A percentile compares a stretch with the other conserved stretches of the same genome.
Evolutionary conservation across 1,140 invertebrate genomes (phyloP).

Genomic region (Penaeus indicus): DNA sequence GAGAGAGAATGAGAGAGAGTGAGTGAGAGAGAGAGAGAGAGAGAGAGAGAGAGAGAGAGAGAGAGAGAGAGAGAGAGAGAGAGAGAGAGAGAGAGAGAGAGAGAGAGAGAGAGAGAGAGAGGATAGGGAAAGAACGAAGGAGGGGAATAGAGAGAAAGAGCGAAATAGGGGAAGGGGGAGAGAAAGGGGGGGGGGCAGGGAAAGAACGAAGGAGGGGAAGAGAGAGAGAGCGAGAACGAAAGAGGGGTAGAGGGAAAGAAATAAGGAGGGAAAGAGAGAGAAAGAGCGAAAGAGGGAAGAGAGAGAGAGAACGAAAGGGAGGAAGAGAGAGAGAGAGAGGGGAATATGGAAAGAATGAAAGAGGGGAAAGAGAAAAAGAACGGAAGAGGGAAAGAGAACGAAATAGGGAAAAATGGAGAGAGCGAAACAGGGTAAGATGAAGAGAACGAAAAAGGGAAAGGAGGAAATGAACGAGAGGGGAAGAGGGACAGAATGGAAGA

Average conservation of each 20-base stretch:
- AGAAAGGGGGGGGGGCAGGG: too few relatives aligned
- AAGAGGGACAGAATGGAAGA: too few relatives aligned
- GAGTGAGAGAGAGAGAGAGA: conserved; percentile 37
- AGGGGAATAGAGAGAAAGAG: not conserved
- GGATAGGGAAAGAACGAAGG: not conserved
- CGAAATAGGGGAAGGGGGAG: too few relatives aligned
- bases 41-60: conserved; percentile 43
- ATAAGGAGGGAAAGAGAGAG: conserved; percentile 36
- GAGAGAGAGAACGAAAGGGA: not conserved
- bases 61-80: conserved; percentile 24
- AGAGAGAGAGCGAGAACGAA: not conserved
- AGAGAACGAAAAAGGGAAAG: too few relatives aligned
- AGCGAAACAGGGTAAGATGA: too few relatives aligned
- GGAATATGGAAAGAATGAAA: too few relatives aligned
- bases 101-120: not conserved
- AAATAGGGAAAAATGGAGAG: too few relatives aligned
- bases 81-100: conserved; percentile 13
- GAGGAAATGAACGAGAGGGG: too few relatives aligned
- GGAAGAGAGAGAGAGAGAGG: not conserved
- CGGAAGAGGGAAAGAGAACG: too few relatives aligned
- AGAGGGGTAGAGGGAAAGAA: conserved; percentile 33
- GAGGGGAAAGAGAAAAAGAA: too few relatives aligned
- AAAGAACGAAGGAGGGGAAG: not conserved
- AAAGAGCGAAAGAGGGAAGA: not conserved
- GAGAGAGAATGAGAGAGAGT: conserved; percentile 11